A percentile compares a stretch with the other conserved stretches of the same genome.
phyloP scores from a whole-genome alignment of 2,797 vertebrate species.

The Uromys caudimaculatus region DNA sequence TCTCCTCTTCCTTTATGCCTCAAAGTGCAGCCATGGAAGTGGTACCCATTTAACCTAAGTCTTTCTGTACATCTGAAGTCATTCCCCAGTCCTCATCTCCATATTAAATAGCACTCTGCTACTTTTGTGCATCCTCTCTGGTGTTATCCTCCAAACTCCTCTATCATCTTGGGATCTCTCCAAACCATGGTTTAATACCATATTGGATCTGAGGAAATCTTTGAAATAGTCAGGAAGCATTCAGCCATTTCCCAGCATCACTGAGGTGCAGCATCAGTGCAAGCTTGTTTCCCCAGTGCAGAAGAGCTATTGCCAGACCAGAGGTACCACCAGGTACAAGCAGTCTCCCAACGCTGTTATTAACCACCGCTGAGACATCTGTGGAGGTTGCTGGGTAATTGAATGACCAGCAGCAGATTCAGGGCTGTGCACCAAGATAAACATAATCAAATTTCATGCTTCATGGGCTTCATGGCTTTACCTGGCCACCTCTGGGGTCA shows the following conservation, averaged over 20 bases:
- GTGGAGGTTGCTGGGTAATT: slow-evolving; percentile 72
- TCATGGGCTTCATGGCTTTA: slow-evolving; percentile 64
- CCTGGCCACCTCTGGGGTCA: slow-evolving; percentile 72
- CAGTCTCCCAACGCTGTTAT: not conserved
- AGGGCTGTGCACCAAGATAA: slow-evolving; percentile 80
- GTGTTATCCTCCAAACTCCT: slow-evolving; percentile 27
- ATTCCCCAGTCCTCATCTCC: not conserved
- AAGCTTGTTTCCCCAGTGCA: not conserved
- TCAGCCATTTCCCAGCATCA: not conserved
- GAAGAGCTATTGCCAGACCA: not conserved
- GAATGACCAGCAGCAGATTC: slow-evolving; percentile 72
- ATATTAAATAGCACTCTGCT: not conserved
- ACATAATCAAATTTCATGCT: slow-evolving; percentile 83
- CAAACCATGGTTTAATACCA: slow-evolving; percentile 16
- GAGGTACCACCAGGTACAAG: not conserved
- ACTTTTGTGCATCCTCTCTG: not conserved
- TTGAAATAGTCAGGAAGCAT: not conserved
- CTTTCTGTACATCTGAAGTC: not conserved
- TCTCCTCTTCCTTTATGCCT: not conserved
- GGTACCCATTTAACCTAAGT: not conserved
- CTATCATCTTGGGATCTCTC: slow-evolving; percentile 10
- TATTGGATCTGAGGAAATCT: slow-evolving; percentile 16
- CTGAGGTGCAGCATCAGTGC: not conserved
- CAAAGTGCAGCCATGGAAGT: too few species aligned
- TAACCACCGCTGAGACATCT: not conserved